phyloP scores from a whole-genome alignment of 2,113 vertebrate species.

The Galbula dea region DNA sequence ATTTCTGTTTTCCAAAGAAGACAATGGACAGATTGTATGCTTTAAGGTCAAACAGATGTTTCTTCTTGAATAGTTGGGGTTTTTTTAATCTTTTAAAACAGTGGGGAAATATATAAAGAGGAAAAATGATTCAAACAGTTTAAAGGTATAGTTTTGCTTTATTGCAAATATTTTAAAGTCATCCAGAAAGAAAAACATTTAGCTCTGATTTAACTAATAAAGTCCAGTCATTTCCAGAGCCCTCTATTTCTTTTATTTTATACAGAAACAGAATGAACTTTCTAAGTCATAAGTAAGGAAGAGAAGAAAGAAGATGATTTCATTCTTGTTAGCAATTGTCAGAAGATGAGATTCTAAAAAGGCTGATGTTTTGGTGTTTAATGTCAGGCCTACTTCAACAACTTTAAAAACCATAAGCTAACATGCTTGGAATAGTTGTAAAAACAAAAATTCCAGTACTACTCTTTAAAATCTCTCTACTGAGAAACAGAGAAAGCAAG shows the following conservation, averaged over 20 bases:
- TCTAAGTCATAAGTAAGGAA: not conserved
- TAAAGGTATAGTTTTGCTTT: constrained; percentile 3
- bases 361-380: not conserved
- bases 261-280: not conserved
- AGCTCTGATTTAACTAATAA: not conserved
- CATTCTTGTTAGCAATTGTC: not conserved
- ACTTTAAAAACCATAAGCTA: not conserved
- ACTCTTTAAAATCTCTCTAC: not conserved
- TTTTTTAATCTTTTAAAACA: constrained; percentile 18
- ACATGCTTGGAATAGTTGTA: not conserved
- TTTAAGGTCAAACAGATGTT: constrained; percentile 55
- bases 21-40: not conserved
- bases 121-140: not conserved
- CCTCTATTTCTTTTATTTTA: not conserved
- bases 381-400: not conserved
- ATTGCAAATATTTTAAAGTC: not conserved
- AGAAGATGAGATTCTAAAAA: not conserved
- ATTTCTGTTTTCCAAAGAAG: constrained; percentile 23
- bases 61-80: not conserved
- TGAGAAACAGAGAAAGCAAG: not conserved
- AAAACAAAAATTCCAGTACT: not conserved
- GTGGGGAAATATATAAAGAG: not conserved
- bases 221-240: not conserved
- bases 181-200: not conserved
- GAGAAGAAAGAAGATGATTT: not conserved